A percentile compares a stretch with the other conserved stretches of the same genome.
Conservation (phyloP, 2,113 vertebrate species). For the Thryonomys swinderianus region DNA sequence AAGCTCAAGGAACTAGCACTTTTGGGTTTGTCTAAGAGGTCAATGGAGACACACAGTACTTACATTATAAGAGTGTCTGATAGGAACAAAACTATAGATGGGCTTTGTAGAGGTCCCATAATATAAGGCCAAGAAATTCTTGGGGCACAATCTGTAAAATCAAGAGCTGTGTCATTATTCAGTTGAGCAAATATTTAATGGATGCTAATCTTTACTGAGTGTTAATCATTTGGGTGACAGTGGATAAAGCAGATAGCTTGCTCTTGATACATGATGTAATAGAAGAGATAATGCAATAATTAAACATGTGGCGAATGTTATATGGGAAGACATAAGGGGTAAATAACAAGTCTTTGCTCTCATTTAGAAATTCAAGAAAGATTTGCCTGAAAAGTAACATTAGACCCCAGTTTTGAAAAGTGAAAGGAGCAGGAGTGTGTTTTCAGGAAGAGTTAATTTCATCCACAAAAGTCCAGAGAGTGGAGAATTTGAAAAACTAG, state of each 20-base stretch:
- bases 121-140: slow-evolving; percentile 13
- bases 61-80: not conserved
- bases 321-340: not conserved
- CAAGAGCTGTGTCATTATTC: not conserved
- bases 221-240: not conserved
- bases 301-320: not conserved
- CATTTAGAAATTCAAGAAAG: not conserved
- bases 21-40: slow-evolving; percentile 14
- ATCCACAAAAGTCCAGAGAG: not conserved
- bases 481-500: not conserved
- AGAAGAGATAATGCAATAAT: not conserved
- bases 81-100: not conserved
- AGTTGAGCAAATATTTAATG: slow-evolving; percentile 53
- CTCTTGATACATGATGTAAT: not conserved
- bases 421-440: not conserved
- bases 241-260: not conserved
- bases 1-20: not conserved
- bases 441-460: not conserved
- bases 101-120: not conserved
- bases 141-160: not conserved
- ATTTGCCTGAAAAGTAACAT: not conserved
- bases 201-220: not conserved
- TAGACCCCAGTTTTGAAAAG: not conserved
- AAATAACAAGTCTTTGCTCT: slow-evolving; percentile 34
- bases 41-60: slow-evolving; percentile 2